Base-by-base conservation (phyloP, 2,888 invertebrate species). In the Leucania comma region DNA sequence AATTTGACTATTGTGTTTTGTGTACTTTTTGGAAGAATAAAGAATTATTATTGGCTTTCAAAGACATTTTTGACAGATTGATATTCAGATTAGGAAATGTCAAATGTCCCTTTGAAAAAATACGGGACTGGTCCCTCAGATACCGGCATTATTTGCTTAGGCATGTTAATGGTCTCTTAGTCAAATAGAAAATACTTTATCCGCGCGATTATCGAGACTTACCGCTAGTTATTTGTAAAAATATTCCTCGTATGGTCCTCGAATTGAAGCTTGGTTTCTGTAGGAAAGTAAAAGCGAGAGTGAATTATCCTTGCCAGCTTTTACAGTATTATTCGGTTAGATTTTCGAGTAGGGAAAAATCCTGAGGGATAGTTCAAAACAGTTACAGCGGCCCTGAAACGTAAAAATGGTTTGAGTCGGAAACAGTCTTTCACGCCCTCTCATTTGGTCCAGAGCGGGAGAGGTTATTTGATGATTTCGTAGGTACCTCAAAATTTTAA, bases 131-230 rank as follows among this genome's bases (percentile, higher is more conserved):
- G 12, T 32, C 42, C n/a, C 12, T n/a, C 32, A 12, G 6, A 42
- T 24, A 32, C 24, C 17, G n/a, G 38, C 5, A 20, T 69, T 35
- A 26, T 54, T 54, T 46, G 17, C 17, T n/a, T 68, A 12, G n/a
- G 29, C 17, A 8, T 38, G n/a, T 69, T 10, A 51, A n/a, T 38
- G 38, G 12, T 48, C 22, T 48, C n/a, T 46, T 8, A 3, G 35
- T n/a, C 22, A 38, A 56, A 56, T 59, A 24, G 17, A 42, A 67
- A 67, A 42, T 14, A 68, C 14, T 66, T 24, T 42, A 53, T 29
- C 17, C 3, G n/a, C 12, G 3, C 20, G 51, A 53, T 70, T 70
- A 42, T 59, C 9, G 38, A 14, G 32, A 20, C 42, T 59, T 32
- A 53, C 8, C 8, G 3, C 14, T 24, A 53, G 3, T 46, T 72